A percentile compares a stretch with the other conserved stretches of the same genome.
Evolutionary conservation across 1,140 invertebrate genomes (phyloP).

Genomic region (Parasteatoda tepidariorum): DNA sequence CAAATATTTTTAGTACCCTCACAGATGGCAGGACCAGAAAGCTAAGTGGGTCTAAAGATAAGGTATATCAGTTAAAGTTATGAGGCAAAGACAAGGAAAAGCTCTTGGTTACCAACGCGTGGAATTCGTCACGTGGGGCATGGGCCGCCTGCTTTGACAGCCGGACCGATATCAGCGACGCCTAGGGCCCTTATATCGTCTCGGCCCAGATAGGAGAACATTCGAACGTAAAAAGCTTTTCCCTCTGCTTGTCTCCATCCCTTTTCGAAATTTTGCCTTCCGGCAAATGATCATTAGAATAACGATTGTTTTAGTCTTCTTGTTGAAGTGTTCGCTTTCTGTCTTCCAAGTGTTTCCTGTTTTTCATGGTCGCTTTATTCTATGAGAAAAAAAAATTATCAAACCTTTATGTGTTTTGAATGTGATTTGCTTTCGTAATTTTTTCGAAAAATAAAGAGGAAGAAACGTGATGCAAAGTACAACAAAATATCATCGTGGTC

Average conservation of each 20-base stretch:
- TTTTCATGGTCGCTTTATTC: no score
- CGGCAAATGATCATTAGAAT: neutral
- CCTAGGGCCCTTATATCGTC: constrained; percentile 18
- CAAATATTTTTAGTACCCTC: no score
- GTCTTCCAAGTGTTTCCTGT: no score
- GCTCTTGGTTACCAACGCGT: constrained; percentile 10
- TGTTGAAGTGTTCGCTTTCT: neutral
- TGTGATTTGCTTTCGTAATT: no score
- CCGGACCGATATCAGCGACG: constrained; percentile 25
- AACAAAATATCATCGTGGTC: no score
- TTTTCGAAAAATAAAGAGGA: no score
- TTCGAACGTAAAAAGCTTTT: neutral
- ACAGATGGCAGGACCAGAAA: neutral
- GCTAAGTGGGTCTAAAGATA: constrained; percentile 7
- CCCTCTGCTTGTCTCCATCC: no score
- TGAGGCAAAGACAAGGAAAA: constrained; percentile 23
- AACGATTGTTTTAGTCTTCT: neutral
- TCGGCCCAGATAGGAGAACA: neutral
- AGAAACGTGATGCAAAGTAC: no score
- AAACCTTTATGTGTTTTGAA: no score
- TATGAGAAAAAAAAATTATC: no score
- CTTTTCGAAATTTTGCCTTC: neutral
- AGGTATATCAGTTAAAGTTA: constrained; percentile 27
- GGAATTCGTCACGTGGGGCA: constrained; percentile 42
- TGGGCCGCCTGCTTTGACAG: constrained; percentile 16